Base-by-base conservation (phyloP, 2,888 invertebrate genomes). In the Epinotia brunnichana region DNA sequence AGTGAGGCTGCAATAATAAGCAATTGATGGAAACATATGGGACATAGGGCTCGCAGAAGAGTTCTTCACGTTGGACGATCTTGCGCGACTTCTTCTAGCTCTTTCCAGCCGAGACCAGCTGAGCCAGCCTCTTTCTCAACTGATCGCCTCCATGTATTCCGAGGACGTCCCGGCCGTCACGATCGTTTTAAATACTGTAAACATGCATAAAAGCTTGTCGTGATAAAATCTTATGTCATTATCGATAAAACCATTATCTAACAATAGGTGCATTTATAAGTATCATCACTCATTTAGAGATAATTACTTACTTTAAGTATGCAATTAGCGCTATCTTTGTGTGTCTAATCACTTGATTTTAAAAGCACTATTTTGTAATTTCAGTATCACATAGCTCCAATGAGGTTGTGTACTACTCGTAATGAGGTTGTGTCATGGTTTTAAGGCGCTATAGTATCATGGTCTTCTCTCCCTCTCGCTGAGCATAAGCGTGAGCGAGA, bases 311-410 rank as follows among this genome's bases (percentile, higher is more conserved):
- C 71, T 60, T 24, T n/a, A 61, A 60, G 71, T 66, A 24, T 57
- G 21, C 54, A 66, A 67, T 71, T 71, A 66, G 41, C 51, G 60
- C 60, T 71, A 67, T 67, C 60, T 66, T 35, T 67, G 17, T 59
- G 39, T 41, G 60, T 59, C 53, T 51, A 10, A 60, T 60, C 41
- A 53, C 41, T 60, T 54, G 60, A 51, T 67, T 67, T 44, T 13
- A 54, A 71, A 71, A n/a, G 24, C 59, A 39, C 59, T n/a, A 53
- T 59, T 66, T 41, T 11, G 35, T 9, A 2, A 24, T 51, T 3
- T 17, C 48, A 35, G 2, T 41, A n/a, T 64, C 29, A 39, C 13
- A 41, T 41, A 35, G 24, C 41, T 10, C 17, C n/a, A 17, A 35
- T 9, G 24, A 24, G n/a, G n/a, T n/a, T n/a, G n/a, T n/a, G n/a